Conservation (phyloP, 2,113 vertebrate species). For the Sisor rabdophorus region DNA sequence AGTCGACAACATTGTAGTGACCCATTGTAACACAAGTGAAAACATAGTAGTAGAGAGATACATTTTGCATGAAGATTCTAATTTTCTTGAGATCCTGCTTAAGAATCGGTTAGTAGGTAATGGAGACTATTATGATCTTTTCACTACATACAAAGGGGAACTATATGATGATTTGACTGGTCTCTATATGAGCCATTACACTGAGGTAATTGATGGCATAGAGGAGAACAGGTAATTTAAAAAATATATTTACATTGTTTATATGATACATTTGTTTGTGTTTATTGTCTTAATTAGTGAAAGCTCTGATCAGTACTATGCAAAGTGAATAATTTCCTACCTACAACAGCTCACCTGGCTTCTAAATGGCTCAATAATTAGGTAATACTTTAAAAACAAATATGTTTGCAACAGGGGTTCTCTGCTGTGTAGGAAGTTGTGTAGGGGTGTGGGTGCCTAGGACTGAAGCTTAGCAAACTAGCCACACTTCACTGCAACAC, state of each 20-base stretch:
- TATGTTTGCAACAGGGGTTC: neutral
- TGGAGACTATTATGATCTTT: slow-evolving; percentile 65
- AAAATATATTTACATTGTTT: slow-evolving; percentile 1
- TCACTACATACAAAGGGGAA: slow-evolving; percentile 67
- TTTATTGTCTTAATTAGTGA: neutral
- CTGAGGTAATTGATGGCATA: slow-evolving; percentile 29
- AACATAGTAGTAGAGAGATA: fast-evolving
- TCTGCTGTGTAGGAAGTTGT: neutral
- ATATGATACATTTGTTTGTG: neutral
- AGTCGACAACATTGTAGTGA: slow-evolving; percentile 44
- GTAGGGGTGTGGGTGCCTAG: neutral
- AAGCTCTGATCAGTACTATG: neutral
- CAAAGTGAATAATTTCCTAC: neutral
- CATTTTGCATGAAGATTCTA: fast-evolving
- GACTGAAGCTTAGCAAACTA: neutral
- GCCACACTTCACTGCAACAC: neutral
- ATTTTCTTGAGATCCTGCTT: slow-evolving; percentile 79
- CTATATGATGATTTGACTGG: slow-evolving; percentile 66
- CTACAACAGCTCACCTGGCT: neutral
- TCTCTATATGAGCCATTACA: slow-evolving; percentile 81
- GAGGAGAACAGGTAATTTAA: slow-evolving; percentile 55
- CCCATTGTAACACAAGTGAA: fast-evolving
- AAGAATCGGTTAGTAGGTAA: fast-evolving
- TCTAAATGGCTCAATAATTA: neutral
- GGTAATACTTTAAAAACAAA: neutral